Evolutionary conservation across 1,140 invertebrate genomes (phyloP).

Genomic region (Drosophila mayri): DNA sequence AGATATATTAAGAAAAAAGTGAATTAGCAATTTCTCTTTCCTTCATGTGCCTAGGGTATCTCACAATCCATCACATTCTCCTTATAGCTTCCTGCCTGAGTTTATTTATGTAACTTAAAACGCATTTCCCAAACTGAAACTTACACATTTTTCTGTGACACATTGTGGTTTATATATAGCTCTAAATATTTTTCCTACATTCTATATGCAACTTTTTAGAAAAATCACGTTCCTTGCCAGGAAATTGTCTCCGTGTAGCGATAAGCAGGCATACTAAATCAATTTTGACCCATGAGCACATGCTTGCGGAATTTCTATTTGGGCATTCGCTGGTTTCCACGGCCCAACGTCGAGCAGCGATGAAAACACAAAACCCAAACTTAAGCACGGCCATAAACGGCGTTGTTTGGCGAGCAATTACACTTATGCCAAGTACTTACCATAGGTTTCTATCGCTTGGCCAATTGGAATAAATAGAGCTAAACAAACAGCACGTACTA

Average conservation of each 20-base stretch:
- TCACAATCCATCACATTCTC: no score
- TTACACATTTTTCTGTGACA: slow-evolving; percentile 2
- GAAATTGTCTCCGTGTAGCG: slow-evolving; percentile 11
- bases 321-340: slow-evolving; percentile 10
- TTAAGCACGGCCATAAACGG: slow-evolving; percentile 55
- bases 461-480: slow-evolving; percentile 15
- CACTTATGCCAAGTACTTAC: slow-evolving; percentile 25
- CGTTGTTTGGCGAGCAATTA: slow-evolving; percentile 40
- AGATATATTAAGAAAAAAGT: no score
- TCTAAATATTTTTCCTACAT: background rate
- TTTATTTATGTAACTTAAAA: background rate
- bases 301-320: slow-evolving; percentile 58
- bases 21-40: no score
- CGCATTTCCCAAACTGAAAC: background rate
- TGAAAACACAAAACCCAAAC: slow-evolving; percentile 34
- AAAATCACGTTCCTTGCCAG: slow-evolving; percentile 59
- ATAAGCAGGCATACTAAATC: slow-evolving; percentile 54
- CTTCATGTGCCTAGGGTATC: no score
- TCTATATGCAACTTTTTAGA: slow-evolving; percentile 12
- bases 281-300: slow-evolving; percentile 60
- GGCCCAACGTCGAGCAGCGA: slow-evolving; percentile 28
- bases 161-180: background rate
- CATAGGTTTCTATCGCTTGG: slow-evolving; percentile 12
- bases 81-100: background rate
- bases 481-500: slow-evolving; percentile 27